These are phyloP conservation scores for Spisula subtruncata DNA, from an alignment of 2,888 invertebrate species.

Conservation along the genomic window DNA sequence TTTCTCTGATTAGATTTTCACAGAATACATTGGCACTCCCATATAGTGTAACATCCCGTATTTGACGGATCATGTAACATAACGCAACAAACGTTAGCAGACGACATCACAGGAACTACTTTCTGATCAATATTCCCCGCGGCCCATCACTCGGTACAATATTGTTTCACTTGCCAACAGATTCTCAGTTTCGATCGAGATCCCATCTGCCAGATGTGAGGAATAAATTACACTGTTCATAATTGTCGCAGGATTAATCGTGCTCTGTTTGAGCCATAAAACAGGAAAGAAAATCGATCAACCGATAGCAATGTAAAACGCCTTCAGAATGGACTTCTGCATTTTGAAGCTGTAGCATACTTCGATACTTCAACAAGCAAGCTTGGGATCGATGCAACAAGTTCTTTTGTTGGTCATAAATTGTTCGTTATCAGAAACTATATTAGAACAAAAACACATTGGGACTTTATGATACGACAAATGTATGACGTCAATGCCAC, in stretches of 20 bases:
- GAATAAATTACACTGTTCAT: constrained; percentile 55
- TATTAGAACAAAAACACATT: constrained; percentile 45
- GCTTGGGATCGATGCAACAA: constrained; percentile 45
- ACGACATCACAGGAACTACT: constrained; percentile 12
- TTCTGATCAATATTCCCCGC: constrained; percentile 35
- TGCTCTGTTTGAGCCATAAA: constrained; percentile 47
- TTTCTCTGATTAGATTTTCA: constrained; percentile 23
- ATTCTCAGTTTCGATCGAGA: constrained; percentile 58
- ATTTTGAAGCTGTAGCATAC: constrained; percentile 13
- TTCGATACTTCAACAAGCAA: constrained; percentile 10
- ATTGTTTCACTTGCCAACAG: constrained; percentile 58
- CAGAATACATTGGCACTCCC: constrained; percentile 9
- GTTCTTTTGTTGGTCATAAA: constrained; percentile 47
- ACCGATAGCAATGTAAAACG: constrained; percentile 40
- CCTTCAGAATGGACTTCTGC: constrained; percentile 30
- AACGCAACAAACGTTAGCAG: constrained; percentile 27
- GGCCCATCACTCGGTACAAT: constrained; percentile 38
- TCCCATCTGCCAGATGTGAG: constrained; percentile 60
- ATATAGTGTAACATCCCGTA: constrained; percentile 28
- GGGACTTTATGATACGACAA: constrained; percentile 31
- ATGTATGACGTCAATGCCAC: constrained; percentile 39
- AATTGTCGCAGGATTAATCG: constrained; percentile 56
- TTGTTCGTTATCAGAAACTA: constrained; percentile 45
- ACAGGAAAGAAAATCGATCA: constrained; percentile 52
- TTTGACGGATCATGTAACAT: constrained; percentile 13